Evolutionary conservation across 1,140 invertebrate genomes (phyloP), one percentile per base, ranked within the genome.

Genomic region (Papilio xuthus): DNA sequence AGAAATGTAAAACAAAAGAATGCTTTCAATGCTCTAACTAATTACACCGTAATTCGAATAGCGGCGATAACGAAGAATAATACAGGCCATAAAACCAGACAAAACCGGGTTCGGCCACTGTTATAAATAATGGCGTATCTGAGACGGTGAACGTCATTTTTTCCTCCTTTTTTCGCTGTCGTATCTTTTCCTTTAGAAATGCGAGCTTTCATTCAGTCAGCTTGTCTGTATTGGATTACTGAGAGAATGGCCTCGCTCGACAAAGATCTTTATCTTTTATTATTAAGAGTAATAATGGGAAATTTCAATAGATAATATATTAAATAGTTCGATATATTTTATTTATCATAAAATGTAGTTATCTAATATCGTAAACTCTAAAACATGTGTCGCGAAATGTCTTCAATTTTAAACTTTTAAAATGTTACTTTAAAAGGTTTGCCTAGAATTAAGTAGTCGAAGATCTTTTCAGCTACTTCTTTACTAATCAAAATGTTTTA

Each of bases 161-260:
- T 60, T 81, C 20, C 56, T 79, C 78, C 44, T 41, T 80, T 74
- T 81, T 80, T 79, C 70, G 69, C 13, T 78, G 79, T 81, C 79
- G 73, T 82, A 70, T 78, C 67, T 81, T 81, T 80, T 80, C 78
- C 82, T 81, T 82, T 76, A 79, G 82, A 78, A 84, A 80, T 69
- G 77, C 60, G 78, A 79, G 74, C 74, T 73, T 79, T 72, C 78
- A 79, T 81, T 79, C 32, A 53, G 20, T 50, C 79, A 75, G 77
- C 79, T 83, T 63, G 69, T 72, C 81, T 79, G 80, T 85, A 84
- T 85, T 78, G 78, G 72, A 84, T 85, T 82, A 85, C 84, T 4
- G 56, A 74, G 79, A 78, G 83, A 83, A 81, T 79, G 79, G 79
- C 80, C 74, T 83, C 78, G 56, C 78, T 79, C 42, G 41, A 53